Percentiles rank a stretch among this genome's conserved stretches.
Conservation (phyloP, 2,113 vertebrate species). For the Neoarius graeffei region DNA sequence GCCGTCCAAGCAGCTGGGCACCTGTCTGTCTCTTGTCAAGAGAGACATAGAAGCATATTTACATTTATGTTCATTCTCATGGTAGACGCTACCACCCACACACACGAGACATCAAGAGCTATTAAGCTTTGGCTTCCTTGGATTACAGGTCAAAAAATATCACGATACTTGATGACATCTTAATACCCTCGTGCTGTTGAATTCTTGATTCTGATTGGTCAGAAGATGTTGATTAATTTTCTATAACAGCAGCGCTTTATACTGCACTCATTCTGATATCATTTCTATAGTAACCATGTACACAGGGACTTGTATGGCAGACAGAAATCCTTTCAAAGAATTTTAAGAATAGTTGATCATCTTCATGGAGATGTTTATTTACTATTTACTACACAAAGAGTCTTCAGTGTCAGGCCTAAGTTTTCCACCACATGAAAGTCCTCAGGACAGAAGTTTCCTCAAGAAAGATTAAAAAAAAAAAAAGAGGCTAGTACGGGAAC, state of each 20-base stretch:
- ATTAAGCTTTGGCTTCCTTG: neutral
- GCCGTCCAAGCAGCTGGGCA: slow-evolving; percentile 48
- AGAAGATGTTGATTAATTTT: no score
- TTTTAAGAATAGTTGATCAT: no score
- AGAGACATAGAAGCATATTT: slow-evolving; percentile 21
- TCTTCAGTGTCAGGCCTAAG: no score
- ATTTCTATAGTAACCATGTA: neutral
- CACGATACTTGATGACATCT: neutral
- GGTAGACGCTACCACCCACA: neutral
- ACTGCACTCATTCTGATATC: neutral
- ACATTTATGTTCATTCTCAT: neutral
- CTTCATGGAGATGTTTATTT: no score
- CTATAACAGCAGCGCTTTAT: neutral
- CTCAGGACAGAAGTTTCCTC: neutral
- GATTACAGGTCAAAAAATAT: neutral
- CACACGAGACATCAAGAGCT: neutral
- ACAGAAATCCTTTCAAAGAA: no score
- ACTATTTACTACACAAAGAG: no score
- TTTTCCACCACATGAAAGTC: neutral
- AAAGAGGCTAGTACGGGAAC: neutral
- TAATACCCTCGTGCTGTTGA: neutral
- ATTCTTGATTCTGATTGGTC: no score
- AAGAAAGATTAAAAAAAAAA: no score
- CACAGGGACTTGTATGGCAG: neutral
- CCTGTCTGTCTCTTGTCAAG: slow-evolving; percentile 47